Percentiles rank a stretch among this genome's conserved stretches.
Evolutionary conservation across 1,140 invertebrate genomes (phyloP).

Genomic region (Cyclina sinensis): DNA sequence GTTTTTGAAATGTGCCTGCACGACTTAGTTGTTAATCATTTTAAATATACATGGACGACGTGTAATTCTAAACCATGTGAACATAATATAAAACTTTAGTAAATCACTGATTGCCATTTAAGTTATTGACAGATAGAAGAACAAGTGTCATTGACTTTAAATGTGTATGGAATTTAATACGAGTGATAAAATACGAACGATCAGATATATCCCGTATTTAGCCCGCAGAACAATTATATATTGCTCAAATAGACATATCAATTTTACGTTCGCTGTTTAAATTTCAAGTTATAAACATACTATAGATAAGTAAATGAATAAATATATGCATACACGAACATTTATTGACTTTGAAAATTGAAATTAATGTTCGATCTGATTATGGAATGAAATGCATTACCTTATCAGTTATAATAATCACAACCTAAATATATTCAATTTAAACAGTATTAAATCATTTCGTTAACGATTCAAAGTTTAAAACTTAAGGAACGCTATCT

Average conservation of each 20-base stretch:
- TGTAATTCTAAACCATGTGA: background rate
- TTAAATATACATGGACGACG: too few relatives aligned
- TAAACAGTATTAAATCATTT: background rate
- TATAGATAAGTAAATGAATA: conserved; percentile 13
- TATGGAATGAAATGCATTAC: background rate
- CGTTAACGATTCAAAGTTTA: too few relatives aligned
- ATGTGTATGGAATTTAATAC: background rate
- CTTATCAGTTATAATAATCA: background rate
- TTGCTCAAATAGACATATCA: background rate
- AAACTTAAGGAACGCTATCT: too few relatives aligned
- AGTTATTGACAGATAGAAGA: conserved; percentile 1
- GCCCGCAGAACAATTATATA: background rate
- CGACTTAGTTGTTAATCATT: too few relatives aligned
- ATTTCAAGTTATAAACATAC: background rate
- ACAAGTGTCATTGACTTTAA: conserved; percentile 18
- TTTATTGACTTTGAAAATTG: conserved; percentile 10
- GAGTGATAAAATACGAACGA: background rate
- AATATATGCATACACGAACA: background rate
- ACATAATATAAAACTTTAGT: background rate
- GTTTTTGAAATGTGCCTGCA: too few relatives aligned
- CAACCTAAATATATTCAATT: background rate
- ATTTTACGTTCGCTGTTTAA: background rate
- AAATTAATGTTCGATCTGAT: conserved; percentile 8
- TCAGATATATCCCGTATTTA: background rate
- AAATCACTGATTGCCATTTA: background rate